phyloP scores from a whole-genome alignment of 2,888 invertebrate species.

The Fabriciana adippe region DNA sequence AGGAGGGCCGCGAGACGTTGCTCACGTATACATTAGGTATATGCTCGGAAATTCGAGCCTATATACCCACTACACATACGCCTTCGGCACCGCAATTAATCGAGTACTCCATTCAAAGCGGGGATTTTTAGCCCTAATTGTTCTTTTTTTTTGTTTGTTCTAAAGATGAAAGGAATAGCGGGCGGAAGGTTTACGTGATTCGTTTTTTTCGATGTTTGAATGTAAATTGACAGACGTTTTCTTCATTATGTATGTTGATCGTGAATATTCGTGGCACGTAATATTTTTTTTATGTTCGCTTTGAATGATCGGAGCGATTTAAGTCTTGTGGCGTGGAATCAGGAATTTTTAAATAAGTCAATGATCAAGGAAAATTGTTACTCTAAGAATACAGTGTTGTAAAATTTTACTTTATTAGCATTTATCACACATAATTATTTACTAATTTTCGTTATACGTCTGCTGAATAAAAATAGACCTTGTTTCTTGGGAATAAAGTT shows the following conservation, averaged over 20 bases:
- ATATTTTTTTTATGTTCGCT: conserved; percentile 36
- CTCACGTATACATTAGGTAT: conserved; percentile 63
- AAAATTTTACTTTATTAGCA: neutral
- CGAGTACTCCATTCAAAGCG: conserved; percentile 53
- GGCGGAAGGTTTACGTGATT: conserved; percentile 28
- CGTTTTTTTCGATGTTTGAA: conserved; percentile 57
- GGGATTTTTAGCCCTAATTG: conserved; percentile 48
- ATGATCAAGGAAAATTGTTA: conserved; percentile 8
- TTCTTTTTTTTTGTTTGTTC: conserved; percentile 41
- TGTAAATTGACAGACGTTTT: conserved; percentile 58
- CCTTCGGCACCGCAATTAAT: conserved; percentile 71
- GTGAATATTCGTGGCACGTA: conserved; percentile 40
- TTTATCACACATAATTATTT: no score
- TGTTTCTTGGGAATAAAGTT: no score
- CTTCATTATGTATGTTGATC: conserved; percentile 54
- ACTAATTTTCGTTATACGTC: no score
- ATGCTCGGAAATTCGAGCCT: conserved; percentile 74
- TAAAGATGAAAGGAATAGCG: conserved; percentile 50
- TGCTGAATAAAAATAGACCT: no score
- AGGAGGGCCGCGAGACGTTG: conserved; percentile 56
- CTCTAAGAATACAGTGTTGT: neutral
- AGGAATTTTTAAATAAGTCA: conserved; percentile 9
- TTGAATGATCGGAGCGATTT: conserved; percentile 30
- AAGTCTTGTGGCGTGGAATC: conserved; percentile 17
- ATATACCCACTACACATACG: conserved; percentile 54